These are phyloP conservation scores for Cacoxenus indagator DNA, from an alignment of 2,888 invertebrate species.

Conservation along the genomic window DNA sequence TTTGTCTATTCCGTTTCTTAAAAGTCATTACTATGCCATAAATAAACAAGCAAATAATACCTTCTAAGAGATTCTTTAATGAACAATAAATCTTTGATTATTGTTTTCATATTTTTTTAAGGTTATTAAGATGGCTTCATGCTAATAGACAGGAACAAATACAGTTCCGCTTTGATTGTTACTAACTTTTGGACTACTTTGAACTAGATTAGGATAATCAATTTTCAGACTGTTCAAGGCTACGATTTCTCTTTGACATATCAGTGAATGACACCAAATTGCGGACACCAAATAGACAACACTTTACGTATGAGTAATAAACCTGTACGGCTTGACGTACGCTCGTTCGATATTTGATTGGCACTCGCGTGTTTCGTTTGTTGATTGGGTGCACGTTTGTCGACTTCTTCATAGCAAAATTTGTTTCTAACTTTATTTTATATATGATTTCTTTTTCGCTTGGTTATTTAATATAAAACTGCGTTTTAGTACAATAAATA, in stretches of 20 bases:
- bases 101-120: too few species aligned
- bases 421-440: neutral
- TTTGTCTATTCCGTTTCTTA: constrained; percentile 30
- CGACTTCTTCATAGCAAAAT: neutral
- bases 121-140: too few species aligned
- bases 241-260: neutral
- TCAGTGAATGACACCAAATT: neutral
- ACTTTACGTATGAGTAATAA: neutral
- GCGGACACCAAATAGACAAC: neutral
- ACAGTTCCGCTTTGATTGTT: too few species aligned
- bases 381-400: neutral
- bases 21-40: constrained; percentile 53
- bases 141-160: too few species aligned
- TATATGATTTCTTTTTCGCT: neutral
- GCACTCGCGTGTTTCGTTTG: neutral
- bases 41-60: constrained; percentile 16
- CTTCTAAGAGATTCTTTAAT: neutral
- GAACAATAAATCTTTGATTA: too few species aligned
- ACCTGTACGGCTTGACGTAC: neutral
- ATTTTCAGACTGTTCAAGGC: neutral
- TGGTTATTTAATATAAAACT: neutral
- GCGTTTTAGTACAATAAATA: neutral
- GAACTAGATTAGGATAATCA: too few species aligned
- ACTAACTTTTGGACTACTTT: too few species aligned
- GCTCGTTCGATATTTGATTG: constrained; percentile 8